A percentile compares a stretch with the other conserved stretches of the same genome.
phyloP scores from a whole-genome alignment of 2,797 vertebrate genomes.

The Pangasius djambal region DNA sequence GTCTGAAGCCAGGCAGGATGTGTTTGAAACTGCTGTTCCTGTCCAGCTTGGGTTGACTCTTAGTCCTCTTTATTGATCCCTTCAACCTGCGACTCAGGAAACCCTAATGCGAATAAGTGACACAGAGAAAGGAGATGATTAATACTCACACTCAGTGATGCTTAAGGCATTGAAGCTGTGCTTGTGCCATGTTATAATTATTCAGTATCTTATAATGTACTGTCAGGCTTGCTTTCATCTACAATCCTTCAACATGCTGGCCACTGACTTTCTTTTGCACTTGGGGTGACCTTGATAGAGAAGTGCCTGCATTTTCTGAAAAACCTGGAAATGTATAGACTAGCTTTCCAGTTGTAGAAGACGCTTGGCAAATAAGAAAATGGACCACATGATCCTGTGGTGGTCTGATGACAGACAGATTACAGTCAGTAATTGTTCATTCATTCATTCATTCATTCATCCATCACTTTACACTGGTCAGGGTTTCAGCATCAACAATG shows the following conservation, averaged over 20 bases:
- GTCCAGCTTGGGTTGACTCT: constrained; percentile 98
- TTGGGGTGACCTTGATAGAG: background rate
- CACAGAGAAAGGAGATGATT: constrained; percentile 22
- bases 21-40: constrained; percentile 99
- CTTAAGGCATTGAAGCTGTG: background rate
- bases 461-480: too few species aligned
- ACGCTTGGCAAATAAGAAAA: background rate
- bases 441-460: background rate
- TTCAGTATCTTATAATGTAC: background rate
- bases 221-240: background rate
- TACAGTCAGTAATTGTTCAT: background rate
- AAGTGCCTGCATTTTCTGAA: background rate
- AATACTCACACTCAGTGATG: background rate
- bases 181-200: background rate
- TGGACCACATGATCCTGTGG: background rate
- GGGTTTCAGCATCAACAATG: background rate
- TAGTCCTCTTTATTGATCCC: constrained; percentile 98
- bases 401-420: background rate
- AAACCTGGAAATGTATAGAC: background rate
- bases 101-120: constrained; percentile 75
- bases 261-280: background rate
- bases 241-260: background rate
- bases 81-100: constrained; percentile 96
- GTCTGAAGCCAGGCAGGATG: constrained; percentile 95
- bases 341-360: background rate